Percentiles rank a stretch among this genome's conserved stretches.
phyloP scores from a whole-genome alignment of 2,797 vertebrate genomes.

The Poecilia gillii region DNA sequence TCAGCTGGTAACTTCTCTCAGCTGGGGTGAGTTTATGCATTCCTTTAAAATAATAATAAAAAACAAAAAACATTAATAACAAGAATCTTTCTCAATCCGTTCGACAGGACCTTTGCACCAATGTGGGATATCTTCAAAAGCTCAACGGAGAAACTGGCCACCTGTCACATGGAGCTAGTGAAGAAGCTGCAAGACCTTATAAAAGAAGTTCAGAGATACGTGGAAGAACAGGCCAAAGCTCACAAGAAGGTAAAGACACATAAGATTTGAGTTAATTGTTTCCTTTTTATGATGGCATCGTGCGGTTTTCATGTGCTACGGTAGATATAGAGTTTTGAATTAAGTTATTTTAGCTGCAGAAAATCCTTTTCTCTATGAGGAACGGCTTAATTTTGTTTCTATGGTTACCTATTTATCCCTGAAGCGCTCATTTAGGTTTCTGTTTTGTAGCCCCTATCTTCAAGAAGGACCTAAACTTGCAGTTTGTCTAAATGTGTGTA shows the following conservation, averaged over 20 bases:
- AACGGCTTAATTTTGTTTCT: neutral
- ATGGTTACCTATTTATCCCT: neutral
- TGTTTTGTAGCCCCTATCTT: neutral
- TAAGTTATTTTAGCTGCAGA: neutral
- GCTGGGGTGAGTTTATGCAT: slow-evolving; percentile 86
- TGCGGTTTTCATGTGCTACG: neutral
- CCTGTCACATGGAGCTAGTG: slow-evolving; percentile 94
- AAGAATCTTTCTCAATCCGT: neutral
- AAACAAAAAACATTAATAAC: neutral
- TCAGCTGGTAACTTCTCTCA: slow-evolving; percentile 95
- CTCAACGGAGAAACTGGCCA: slow-evolving; percentile 94
- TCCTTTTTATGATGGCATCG: neutral
- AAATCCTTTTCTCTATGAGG: neutral
- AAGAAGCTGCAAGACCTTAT: slow-evolving; percentile 95
- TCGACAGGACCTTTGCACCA: slow-evolving; percentile 89
- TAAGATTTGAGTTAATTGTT: neutral
- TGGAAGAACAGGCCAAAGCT: slow-evolving; percentile 95
- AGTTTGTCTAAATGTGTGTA: neutral
- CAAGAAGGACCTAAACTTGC: neutral
- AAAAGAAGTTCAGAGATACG: slow-evolving; percentile 97
- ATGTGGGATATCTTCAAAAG: slow-evolving; percentile 97
- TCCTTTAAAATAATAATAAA: neutral
- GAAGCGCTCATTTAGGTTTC: neutral
- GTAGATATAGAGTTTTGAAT: neutral
- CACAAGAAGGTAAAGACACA: slow-evolving; percentile 90